Base-by-base conservation (phyloP, 2,888 invertebrate species). In the Heteromurus nitidus region DNA sequence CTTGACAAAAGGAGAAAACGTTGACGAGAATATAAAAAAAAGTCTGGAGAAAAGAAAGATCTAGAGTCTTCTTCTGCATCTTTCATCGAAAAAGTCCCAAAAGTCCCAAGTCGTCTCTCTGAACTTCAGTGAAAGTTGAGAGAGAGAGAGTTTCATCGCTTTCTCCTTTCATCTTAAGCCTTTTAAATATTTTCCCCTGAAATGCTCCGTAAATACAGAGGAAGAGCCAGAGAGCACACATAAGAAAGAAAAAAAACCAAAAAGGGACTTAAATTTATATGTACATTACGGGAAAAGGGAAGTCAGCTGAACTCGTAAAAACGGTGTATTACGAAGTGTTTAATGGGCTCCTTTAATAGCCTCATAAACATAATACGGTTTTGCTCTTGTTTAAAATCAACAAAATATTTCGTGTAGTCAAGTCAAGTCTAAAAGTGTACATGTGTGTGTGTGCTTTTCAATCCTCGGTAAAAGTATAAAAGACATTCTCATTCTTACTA, bases 301-400 rank as follows among this genome's bases (percentile, higher is more conserved):
- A 31, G 62, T 30, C 31, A 60, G 60, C 30, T 30, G 28, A 30
- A 26, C 60, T 26, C 60, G 30, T 60, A 30, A 60, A n/a, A 60
- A 30, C 60, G 28, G 16, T 60, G 60, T 68, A 68, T 68, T 68
- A 68, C 28, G 28, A 68, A 68, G 68, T 68, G 68, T 53, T 68
- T 68, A 68, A 68, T 68, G 68, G 42, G 28, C 68, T 68, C 68
- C 50, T 50, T 68, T 68, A 68, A 68, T 68, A 68, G 68, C 50
- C 68, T 44, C 68, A 50, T 68, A 50, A 50, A 50, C 65, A 44
- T 44, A 50, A 68, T 68, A 68, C 50, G 60, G 60, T 30, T 60
- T 26, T 30, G 16, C 30, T 5, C 22, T 60, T 9, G 2, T 28
- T 30, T 60, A 28, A 60, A 28, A 60, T 28, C 55, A 60, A 60